Evolutionary conservation across 2,113 vertebrate genomes (phyloP).

Genomic region (Peromyscus maniculatus): DNA sequence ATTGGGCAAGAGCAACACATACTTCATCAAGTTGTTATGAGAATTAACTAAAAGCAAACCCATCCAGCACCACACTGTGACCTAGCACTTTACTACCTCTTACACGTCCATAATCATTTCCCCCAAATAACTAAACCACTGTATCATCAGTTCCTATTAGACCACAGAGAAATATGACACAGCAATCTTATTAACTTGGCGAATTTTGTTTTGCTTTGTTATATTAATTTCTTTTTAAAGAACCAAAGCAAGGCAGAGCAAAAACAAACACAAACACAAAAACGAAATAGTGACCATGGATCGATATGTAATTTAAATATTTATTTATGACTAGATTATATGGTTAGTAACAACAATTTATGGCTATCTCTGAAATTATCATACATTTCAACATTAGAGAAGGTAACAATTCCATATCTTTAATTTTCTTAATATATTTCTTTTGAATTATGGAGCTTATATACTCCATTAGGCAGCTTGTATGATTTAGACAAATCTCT

Average conservation of each 20-base stretch:
- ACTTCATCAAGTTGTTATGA: conserved; percentile 22
- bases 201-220: conserved; percentile 30
- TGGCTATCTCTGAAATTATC: not conserved
- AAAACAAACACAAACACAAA: not conserved
- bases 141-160: not conserved
- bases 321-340: not conserved
- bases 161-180: not conserved
- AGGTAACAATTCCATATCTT: conserved; percentile 40
- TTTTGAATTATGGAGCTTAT: conserved; percentile 18
- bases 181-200: not conserved
- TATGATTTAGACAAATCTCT: conserved; percentile 29
- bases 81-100: not conserved
- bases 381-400: conserved; percentile 10
- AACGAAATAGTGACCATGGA: not conserved
- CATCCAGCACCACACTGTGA: not conserved
- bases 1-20: conserved; percentile 14
- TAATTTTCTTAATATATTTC: conserved; percentile 50
- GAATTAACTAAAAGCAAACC: conserved; percentile 41
- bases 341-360: not conserved
- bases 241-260: not conserved
- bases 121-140: conserved; percentile 22
- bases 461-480: not conserved
- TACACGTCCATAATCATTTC: not conserved
- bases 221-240: not conserved
- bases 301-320: not conserved